These are phyloP conservation scores for Cordilura impudica DNA, from an alignment of 2,888 invertebrate species.

Conservation along the genomic window DNA sequence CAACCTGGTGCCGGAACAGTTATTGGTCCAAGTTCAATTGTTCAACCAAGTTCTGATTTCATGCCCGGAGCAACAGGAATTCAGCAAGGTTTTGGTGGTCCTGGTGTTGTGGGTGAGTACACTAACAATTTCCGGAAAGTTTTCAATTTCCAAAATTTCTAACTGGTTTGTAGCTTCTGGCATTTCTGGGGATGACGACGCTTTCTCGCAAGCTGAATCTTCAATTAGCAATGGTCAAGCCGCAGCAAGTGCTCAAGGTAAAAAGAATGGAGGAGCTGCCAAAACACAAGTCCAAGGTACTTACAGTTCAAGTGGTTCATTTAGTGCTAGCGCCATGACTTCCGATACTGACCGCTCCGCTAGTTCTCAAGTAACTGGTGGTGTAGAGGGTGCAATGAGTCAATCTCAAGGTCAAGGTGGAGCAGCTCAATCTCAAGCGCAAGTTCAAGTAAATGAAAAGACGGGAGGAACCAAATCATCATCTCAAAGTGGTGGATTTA, in stretches of 20 bases:
- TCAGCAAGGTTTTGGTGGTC: conserved; percentile 31
- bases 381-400: conserved; percentile 86
- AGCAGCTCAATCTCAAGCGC: conserved; percentile 86
- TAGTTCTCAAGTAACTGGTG: conserved; percentile 82
- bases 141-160: conserved; percentile 17
- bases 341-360: conserved; percentile 86
- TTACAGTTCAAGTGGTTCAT: conserved; percentile 87
- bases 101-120: conserved; percentile 15
- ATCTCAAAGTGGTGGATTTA: conserved; percentile 86
- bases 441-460: conserved; percentile 86
- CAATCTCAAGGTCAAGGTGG: conserved; percentile 87
- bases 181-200: conserved; percentile 79
- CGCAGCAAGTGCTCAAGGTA: conserved; percentile 87
- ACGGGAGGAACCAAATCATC: conserved; percentile 87
- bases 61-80: conserved; percentile 3
- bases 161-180: conserved; percentile 57
- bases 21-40: conserved; percentile 15
- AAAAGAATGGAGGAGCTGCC: conserved; percentile 85
- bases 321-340: conserved; percentile 90
- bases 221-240: conserved; percentile 83
- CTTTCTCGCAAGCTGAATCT: conserved; percentile 85
- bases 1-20: conserved; percentile 36
- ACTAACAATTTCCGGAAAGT: not conserved
- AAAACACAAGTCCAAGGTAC: conserved; percentile 91
- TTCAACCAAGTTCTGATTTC: conserved; percentile 30